phyloP scores from a whole-genome alignment of 2,888 invertebrate species.

The Glaucopsyche alexis region DNA sequence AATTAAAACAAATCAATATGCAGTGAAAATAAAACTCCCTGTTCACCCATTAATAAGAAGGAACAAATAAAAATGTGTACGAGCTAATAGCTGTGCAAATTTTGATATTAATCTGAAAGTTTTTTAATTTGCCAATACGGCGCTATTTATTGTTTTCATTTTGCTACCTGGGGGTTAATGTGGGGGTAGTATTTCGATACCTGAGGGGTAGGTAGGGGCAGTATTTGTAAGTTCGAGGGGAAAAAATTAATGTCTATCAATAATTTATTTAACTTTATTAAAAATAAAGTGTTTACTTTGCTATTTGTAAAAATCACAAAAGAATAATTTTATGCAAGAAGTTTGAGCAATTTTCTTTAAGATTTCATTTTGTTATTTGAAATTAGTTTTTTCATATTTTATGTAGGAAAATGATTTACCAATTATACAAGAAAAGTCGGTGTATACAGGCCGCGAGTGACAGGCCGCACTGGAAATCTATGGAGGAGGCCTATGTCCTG shows the following conservation, averaged over 20 bases:
- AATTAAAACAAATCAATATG: no score
- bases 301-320: background rate
- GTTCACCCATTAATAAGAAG: background rate
- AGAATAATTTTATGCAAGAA: background rate
- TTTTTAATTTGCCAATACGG: conserved; percentile 59
- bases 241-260: background rate
- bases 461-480: no score
- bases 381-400: no score
- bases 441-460: no score
- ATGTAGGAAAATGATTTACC: no score
- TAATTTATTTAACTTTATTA: background rate
- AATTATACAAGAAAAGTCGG: no score
- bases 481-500: no score
- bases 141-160: conserved; percentile 73
- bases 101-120: conserved; percentile 47
- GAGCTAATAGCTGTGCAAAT: background rate
- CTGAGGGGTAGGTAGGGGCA: background rate
- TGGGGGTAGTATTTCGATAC: background rate
- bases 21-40: background rate
- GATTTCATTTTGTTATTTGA: no score
- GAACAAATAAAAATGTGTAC: background rate
- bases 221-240: background rate
- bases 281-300: background rate
- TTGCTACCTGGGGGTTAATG: conserved; percentile 37
- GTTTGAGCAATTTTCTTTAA: no score